Conservation (phyloP, 2,113 vertebrate species). For the Oncorhynchus keta region DNA sequence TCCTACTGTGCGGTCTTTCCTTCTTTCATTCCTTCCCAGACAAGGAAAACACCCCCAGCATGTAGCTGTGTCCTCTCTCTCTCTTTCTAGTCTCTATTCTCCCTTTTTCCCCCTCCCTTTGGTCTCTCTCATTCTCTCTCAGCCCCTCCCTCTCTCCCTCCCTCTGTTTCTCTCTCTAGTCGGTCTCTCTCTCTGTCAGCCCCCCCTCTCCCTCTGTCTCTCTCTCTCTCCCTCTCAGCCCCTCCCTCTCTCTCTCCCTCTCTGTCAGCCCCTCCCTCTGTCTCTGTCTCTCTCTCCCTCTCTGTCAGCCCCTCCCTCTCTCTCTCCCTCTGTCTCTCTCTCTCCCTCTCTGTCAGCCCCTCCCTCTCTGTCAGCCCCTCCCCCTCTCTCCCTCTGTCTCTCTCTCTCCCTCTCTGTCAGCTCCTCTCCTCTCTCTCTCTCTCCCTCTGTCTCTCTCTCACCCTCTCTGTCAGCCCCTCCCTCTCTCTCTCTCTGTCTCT, state of each 20-base stretch:
- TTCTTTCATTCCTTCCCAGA: background rate
- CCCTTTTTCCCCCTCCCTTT: constrained; percentile 3
- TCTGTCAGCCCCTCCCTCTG: background rate
- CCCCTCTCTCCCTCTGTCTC: no score
- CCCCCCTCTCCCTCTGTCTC: no score
- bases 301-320: no score
- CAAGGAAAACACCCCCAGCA: constrained; percentile 8
- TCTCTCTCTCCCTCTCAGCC: constrained; percentile 6
- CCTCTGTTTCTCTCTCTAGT: background rate
- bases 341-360: no score
- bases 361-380: constrained; percentile 7
- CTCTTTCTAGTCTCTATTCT: background rate
- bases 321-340: no score
- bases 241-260: background rate
- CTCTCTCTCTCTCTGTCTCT: background rate
- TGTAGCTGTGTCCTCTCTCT: background rate
- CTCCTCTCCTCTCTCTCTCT: no score
- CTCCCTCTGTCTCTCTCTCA: background rate
- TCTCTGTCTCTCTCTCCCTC: no score
- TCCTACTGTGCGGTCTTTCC: no score
- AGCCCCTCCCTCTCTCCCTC: no score
- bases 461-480: no score
- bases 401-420: constrained; percentile 7
- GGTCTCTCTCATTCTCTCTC: no score
- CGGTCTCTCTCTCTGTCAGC: constrained; percentile 8